Evolutionary conservation across 2,113 vertebrate species (phyloP), one percentile per base, ranked within the genome.

Genomic region (Grammomys dolichurus): DNA sequence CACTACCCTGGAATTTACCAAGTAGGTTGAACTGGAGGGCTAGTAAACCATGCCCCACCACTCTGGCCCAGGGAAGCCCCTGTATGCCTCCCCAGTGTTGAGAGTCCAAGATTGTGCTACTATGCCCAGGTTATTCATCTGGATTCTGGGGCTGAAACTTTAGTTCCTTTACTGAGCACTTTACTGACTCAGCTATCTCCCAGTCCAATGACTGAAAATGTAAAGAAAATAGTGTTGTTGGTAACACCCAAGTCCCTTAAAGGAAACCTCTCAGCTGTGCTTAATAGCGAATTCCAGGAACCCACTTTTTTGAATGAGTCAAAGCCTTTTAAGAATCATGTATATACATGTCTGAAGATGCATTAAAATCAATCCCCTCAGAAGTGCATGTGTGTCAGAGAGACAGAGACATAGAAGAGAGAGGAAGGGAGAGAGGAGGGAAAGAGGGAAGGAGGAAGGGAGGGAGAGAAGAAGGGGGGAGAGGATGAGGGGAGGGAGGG

Each of bases 231-330:
- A 67, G 13, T 91, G 28, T 70, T 86, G 58, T 70, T 89, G 48
- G 14, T 91, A 77, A 12, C 36, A 89, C 65, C 78, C 43, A 92
- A 87, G 95, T 56, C 93, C 85, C 80, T 93, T 92, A 63, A 60
- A 70, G 46, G 63, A 40, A 1, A 60, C 2, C 40, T 43, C 6
- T n/a, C n/a, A 22, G 22, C 14, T 95, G 31, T 56, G 77, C 63
- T 70, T 36, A 92, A 48, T 69, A 26, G 1, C 72, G 8, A 54
- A 67, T 94, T 94, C 54, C 82, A 87, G 90, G 78, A 48, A 93
- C 3, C 63, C 67, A 40, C 69, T 69, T 91, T 89, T n/a, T 69
- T 46, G 11, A 5, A 26, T 89, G 28, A 90, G 48, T 91, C 40
- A 43, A 75, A 78, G 36, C 24, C 40, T 86, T 24, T 73, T 94